Evolutionary conservation across 2,113 vertebrate genomes (phyloP).

Genomic region (Myodes glareolus): DNA sequence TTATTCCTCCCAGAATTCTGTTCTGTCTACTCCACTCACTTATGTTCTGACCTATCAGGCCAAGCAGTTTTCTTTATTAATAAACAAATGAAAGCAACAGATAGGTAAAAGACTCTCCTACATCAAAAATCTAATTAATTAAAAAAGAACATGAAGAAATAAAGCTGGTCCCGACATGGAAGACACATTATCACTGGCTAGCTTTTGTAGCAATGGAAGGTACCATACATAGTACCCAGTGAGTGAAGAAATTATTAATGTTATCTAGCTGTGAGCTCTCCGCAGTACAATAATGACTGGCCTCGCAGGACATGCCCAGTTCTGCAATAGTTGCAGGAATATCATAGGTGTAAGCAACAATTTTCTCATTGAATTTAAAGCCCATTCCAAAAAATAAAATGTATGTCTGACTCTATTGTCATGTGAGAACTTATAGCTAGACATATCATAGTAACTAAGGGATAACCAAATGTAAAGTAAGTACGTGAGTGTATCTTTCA

Average conservation of each 20-base stretch:
- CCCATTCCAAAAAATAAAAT: neutral
- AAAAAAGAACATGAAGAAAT: neutral
- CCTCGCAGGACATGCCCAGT: no score
- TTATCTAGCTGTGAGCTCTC: neutral
- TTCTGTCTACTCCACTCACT: no score
- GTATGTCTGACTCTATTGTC: neutral
- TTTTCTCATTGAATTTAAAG: neutral
- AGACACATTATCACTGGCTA: neutral
- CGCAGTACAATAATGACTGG: neutral
- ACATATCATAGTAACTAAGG: neutral
- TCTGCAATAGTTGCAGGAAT: neutral
- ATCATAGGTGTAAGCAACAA: neutral
- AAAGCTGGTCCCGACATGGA: neutral
- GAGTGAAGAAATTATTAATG: rapidly evolving
- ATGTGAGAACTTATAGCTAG: neutral
- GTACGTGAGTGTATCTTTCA: neutral
- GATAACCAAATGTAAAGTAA: neutral
- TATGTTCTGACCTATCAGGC: no score
- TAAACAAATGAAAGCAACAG: no score
- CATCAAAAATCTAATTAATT: no score
- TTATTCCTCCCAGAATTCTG: no score
- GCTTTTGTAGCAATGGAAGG: neutral
- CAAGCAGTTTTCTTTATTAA: no score
- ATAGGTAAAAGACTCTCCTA: no score
- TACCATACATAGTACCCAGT: neutral